Evolutionary conservation across 1,140 invertebrate species (phyloP).

Genomic region (Drosophila pectinifera): DNA sequence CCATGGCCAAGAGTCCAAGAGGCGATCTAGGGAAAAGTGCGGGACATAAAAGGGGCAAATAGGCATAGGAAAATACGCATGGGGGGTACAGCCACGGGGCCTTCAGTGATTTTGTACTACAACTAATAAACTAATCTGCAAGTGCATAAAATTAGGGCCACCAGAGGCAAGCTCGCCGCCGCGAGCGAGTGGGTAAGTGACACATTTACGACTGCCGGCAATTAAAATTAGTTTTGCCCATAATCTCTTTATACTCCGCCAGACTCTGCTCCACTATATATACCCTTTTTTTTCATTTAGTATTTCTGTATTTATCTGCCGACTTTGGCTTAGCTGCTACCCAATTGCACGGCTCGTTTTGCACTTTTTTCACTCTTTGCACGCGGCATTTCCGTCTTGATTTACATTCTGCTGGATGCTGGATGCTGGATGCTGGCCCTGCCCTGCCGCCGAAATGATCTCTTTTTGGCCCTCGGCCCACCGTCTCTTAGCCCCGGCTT

Average conservation of each 20-base stretch:
- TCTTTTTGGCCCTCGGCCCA: conserved; percentile 24
- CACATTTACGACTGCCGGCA: conserved; percentile 78
- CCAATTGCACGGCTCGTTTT: conserved; percentile 81
- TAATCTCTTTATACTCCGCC: conserved; percentile 75
- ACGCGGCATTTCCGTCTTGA: conserved; percentile 80
- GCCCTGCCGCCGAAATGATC: conserved; percentile 34
- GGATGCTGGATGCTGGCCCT: not conserved
- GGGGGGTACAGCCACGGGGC: conserved; percentile 15
- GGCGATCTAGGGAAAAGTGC: conserved; percentile 14
- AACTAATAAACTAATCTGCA: conserved; percentile 84
- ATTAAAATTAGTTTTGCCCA: conserved; percentile 82
- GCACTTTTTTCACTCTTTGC: conserved; percentile 73
- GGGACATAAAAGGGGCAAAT: conserved; percentile 5
- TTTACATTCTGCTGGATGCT: conserved; percentile 59
- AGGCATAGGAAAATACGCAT: not conserved
- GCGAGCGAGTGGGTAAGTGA: conserved; percentile 56
- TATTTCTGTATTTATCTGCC: conserved; percentile 21
- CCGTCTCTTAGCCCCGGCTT: conserved; percentile 1
- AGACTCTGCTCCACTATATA: conserved; percentile 33
- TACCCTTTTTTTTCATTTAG: not conserved
- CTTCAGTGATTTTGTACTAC: conserved; percentile 78
- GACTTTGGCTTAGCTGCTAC: conserved; percentile 63
- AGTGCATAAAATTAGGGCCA: conserved; percentile 83
- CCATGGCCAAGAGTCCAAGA: conserved; percentile 68
- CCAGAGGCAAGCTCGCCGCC: conserved; percentile 55